Percentiles rank a stretch among this genome's conserved stretches.
Conservation (phyloP, 2,113 vertebrate genomes). For the Ibidorhyncha struthersii region DNA sequence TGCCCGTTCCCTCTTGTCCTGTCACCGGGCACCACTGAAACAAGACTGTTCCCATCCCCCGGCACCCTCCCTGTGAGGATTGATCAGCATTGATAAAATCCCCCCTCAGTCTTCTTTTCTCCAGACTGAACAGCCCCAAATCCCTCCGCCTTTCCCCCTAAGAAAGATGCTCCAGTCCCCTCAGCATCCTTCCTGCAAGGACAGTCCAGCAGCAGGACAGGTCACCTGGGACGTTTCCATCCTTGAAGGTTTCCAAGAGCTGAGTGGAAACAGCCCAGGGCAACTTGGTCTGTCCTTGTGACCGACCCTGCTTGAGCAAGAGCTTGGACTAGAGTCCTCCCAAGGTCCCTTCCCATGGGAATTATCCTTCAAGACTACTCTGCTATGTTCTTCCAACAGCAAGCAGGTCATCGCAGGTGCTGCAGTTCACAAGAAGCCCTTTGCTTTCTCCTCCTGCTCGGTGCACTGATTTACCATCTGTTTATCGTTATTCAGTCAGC, state of each 20-base stretch:
- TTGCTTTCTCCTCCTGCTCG: not conserved
- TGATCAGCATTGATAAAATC: no score
- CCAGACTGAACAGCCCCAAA: no score
- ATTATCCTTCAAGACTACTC: no score
- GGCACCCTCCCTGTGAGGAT: no score
- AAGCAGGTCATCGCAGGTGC: not conserved
- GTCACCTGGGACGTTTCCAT: not conserved
- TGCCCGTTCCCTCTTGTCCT: no score
- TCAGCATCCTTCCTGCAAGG: not conserved
- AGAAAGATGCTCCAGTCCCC: no score
- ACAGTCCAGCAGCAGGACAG: not conserved
- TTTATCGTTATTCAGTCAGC: not conserved
- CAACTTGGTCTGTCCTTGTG: not conserved
- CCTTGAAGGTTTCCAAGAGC: not conserved
- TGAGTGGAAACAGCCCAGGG: not conserved
- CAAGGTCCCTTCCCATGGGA: fast-evolving
- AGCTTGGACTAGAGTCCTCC: not conserved
- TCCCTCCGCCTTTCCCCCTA: no score
- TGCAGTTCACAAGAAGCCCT: not conserved
- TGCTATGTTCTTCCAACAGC: not conserved
- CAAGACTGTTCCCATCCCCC: no score
- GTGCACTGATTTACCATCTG: not conserved
- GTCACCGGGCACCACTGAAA: no score
- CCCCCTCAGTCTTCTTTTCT: no score
- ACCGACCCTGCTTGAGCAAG: no score